Evolutionary conservation across 1,140 invertebrate species (phyloP).

Genomic region (Lucilia cuprina): DNA sequence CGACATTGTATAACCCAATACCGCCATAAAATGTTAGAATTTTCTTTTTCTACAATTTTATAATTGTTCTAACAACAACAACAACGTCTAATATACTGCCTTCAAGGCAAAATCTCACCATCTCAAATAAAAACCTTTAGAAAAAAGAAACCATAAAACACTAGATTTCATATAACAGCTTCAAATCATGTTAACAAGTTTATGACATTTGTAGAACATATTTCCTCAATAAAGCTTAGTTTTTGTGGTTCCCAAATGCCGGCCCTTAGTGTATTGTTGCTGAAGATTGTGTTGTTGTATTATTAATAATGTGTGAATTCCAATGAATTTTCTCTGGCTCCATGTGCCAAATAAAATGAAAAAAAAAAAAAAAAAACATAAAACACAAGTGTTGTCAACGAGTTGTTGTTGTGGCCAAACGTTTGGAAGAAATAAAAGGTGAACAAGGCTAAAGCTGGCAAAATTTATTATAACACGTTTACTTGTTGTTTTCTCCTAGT

Average conservation of each 20-base stretch:
- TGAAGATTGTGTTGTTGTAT: background rate
- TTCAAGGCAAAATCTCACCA: too few species aligned
- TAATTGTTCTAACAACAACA: background rate
- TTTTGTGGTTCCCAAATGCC: background rate
- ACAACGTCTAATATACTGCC: background rate
- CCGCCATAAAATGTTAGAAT: background rate
- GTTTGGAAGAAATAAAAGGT: background rate
- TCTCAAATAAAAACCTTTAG: background rate
- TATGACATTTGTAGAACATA: slow-evolving; percentile 9
- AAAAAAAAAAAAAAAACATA: background rate
- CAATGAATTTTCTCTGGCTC: background rate
- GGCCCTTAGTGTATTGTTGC: background rate
- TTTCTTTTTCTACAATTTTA: background rate
- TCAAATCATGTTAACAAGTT: background rate
- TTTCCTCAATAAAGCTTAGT: background rate
- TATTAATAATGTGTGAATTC: slow-evolving; percentile 15
- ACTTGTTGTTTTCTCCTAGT: too few species aligned
- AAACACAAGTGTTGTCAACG: background rate
- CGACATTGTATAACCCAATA: background rate
- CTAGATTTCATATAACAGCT: background rate
- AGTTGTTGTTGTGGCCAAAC: too few species aligned
- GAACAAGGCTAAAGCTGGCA: background rate
- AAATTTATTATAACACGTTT: slow-evolving; percentile 8
- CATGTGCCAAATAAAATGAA: background rate
- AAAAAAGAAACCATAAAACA: background rate